A percentile compares a stretch with the other conserved stretches of the same genome.
Conservation (phyloP, 1,140 invertebrate genomes). For the Drosophila biarmipes region DNA sequence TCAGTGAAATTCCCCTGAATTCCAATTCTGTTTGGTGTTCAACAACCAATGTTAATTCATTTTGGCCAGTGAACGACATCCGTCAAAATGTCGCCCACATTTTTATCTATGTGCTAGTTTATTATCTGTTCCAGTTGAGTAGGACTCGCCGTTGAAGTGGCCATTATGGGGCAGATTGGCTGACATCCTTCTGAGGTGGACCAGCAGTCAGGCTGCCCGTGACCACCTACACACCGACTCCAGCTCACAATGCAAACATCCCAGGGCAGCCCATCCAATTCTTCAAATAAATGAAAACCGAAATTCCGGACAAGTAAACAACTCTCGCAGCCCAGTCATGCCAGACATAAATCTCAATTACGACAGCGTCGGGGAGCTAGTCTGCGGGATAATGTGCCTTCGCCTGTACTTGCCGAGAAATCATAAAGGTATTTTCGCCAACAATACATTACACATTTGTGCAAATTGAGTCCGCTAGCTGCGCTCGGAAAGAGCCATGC, state of each 20-base stretch:
- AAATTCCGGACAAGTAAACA: conserved; percentile 35
- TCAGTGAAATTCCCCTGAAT: too few relatives aligned
- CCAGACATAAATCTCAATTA: conserved; percentile 64
- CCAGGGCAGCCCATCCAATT: neutral
- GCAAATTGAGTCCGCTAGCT: conserved; percentile 5
- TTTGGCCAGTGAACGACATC: too few relatives aligned
- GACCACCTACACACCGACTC: neutral
- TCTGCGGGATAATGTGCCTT: conserved; percentile 7
- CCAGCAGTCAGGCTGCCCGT: neutral
- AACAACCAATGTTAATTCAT: too few relatives aligned
- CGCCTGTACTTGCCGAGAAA: conserved; percentile 22
- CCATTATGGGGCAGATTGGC: neutral
- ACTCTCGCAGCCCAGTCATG: conserved; percentile 10
- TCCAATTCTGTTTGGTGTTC: too few relatives aligned
- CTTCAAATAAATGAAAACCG: conserved; percentile 39
- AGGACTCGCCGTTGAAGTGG: too few relatives aligned
- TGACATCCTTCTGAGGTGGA: too few relatives aligned
- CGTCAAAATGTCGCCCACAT: too few relatives aligned
- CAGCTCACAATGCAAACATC: neutral
- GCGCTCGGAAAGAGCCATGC: conserved; percentile 31
- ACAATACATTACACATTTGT: conserved; percentile 17
- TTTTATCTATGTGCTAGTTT: too few relatives aligned
- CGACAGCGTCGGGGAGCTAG: conserved; percentile 17
- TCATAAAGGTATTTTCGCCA: conserved; percentile 16
- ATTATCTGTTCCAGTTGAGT: too few relatives aligned